Evolutionary conservation across 2,113 vertebrate species (phyloP).

Genomic region (Oostethus manadensis): DNA sequence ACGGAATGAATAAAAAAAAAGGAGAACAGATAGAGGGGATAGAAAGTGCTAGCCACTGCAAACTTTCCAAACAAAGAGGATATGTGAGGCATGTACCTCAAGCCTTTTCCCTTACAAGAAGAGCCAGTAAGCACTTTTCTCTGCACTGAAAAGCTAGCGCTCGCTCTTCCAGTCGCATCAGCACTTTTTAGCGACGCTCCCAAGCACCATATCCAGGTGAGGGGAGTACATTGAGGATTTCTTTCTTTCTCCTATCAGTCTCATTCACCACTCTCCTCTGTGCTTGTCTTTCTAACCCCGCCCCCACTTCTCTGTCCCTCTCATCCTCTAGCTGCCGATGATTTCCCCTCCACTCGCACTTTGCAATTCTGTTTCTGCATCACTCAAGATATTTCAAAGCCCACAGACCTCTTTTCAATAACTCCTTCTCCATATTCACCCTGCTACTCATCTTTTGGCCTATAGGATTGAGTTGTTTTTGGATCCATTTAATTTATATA

Average conservation of each 20-base stretch:
- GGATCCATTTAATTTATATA: not conserved
- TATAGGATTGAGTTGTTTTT: not conserved
- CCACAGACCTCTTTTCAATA: conserved; percentile 36
- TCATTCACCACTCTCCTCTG: conserved; percentile 51
- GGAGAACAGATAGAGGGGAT: conserved; percentile 63
- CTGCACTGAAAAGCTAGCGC: conserved; percentile 68
- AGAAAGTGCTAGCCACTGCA: conserved; percentile 78
- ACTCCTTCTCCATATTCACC: conserved; percentile 19
- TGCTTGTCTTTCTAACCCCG: conserved; percentile 38
- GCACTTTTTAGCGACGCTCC: conserved; percentile 70
- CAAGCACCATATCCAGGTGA: conserved; percentile 70
- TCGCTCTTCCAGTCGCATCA: conserved; percentile 70
- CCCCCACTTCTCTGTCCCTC: conserved; percentile 36
- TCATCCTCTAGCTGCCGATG: conserved; percentile 59
- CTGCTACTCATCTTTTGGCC: not conserved
- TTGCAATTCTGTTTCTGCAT: conserved; percentile 62
- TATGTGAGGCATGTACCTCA: conserved; percentile 72
- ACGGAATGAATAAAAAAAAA: conserved; percentile 64
- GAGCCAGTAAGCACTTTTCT: conserved; percentile 79
- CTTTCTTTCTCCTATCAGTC: conserved; percentile 59
- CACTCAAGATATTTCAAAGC: conserved; percentile 58
- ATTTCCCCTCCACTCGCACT: conserved; percentile 38
- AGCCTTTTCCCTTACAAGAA: conserved; percentile 72
- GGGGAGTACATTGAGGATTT: conserved; percentile 63
- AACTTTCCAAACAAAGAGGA: conserved; percentile 78